Percentiles rank a stretch among this genome's conserved stretches.
These are phyloP conservation scores for Saxicola maurus DNA, from an alignment of 2,797 vertebrate genomes.

Conservation along the genomic window DNA sequence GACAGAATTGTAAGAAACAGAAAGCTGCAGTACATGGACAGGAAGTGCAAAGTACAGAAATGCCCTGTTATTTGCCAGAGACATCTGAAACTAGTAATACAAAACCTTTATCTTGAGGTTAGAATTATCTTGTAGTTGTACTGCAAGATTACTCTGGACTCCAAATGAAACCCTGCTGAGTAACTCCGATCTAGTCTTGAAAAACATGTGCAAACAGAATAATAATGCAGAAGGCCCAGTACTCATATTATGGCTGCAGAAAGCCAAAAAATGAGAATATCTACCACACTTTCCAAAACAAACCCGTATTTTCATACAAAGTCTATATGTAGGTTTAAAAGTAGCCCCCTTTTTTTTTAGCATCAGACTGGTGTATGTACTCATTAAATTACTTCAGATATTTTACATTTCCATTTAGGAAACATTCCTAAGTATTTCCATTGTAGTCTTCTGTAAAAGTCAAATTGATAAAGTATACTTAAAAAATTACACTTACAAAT, in stretches of 20 bases:
- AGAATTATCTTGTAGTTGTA: background rate
- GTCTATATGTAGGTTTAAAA: background rate
- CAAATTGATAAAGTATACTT: background rate
- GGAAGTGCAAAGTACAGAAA: background rate
- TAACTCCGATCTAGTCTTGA: background rate
- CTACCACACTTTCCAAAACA: background rate
- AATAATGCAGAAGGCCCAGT: background rate
- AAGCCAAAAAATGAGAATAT: background rate
- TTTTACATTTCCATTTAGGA: background rate
- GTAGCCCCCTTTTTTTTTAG: accelerated
- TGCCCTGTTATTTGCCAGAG: background rate
- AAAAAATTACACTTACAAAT: background rate
- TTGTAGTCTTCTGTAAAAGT: background rate
- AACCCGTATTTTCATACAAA: background rate
- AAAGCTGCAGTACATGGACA: background rate
- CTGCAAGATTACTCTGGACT: background rate
- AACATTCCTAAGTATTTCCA: background rate
- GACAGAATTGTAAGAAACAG: background rate
- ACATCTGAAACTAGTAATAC: background rate
- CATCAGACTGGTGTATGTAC: background rate
- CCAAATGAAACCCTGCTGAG: background rate
- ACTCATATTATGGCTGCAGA: background rate
- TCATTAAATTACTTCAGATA: background rate
- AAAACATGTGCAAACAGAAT: background rate
- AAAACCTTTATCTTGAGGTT: background rate